Base-by-base conservation (phyloP, 2,797 vertebrate genomes). In the Delichon dasypus region DNA sequence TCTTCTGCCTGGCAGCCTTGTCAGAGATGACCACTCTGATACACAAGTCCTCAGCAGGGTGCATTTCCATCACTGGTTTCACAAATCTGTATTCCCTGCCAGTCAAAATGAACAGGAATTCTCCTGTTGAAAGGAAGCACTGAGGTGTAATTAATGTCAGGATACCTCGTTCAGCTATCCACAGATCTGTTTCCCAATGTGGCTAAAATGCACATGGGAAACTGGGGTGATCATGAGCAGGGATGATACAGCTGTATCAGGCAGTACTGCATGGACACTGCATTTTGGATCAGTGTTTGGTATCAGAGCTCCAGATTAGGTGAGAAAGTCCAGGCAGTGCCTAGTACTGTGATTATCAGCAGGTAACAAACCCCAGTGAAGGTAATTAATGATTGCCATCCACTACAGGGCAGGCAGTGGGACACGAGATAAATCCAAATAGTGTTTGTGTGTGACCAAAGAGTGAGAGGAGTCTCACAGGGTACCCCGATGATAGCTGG, bases 401-500 rank as follows among this genome's bases (percentile, higher is more conserved):
- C 55, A 19, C 65, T 50, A 1, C 36, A 32, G 1, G 13, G 25
- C 27, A 71, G 66, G 5, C 45, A 44, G 0, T 15, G 20, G 71
- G 38, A 45, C 7, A 7, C 3, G 5, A 3, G 13, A 34, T 4
- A 45, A 23, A 65, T 21, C 23, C 36, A 57, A 80, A 13, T 0
- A 8, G 5, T 29, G 9, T 22, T 67, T 65, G 2, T 30, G 3
- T 15, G 1, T 19, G 21, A 27, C 14, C 34, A 45, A 13, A 62
- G 34, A 32, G 21, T 23, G 30, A 23, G 74, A 12, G 6, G 26
- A 51, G 5, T 4, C 58, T n/a, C 30, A 7, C 5, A 8, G 32
- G 22, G 47, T 25, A 7, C 11, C 3, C 22, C 7, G 9, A 0
- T 18, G 30, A 3, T 16, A 1, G 15, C 19, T 29, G 27, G 57